phyloP scores from a whole-genome alignment of 2,113 vertebrate species.

The Brachypteracias leptosomus region DNA sequence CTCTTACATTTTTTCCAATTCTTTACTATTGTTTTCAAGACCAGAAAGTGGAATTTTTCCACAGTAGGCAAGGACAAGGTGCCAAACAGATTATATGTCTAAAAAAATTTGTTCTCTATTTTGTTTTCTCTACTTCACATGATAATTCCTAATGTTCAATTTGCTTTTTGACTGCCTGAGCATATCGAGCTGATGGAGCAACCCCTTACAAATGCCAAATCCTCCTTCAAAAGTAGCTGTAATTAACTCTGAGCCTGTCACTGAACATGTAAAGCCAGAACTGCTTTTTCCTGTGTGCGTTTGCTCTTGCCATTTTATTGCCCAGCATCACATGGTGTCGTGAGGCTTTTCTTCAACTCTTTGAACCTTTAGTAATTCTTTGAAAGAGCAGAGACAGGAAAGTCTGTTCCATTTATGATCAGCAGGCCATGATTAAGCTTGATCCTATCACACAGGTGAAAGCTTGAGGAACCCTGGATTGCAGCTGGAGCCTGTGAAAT shows the following conservation, averaged over 20 bases:
- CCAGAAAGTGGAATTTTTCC: neutral
- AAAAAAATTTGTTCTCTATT: neutral
- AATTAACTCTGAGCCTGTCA: neutral
- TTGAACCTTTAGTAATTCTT: neutral
- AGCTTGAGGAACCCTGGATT: neutral
- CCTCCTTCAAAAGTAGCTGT: neutral
- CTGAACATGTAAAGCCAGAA: neutral
- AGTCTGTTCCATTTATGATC: neutral
- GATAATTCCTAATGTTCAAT: neutral
- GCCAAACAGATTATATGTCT: neutral
- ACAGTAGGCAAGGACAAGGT: neutral
- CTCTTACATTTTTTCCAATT: neutral
- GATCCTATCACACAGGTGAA: neutral
- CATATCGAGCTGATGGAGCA: neutral
- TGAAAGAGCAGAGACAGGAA: neutral
- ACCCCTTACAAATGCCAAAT: neutral
- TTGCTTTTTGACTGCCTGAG: neutral
- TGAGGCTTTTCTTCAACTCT: neutral
- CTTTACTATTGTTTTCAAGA: neutral
- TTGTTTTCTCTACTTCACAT: neutral
- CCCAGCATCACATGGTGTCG: neutral
- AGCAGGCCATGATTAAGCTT: neutral
- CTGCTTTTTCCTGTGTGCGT: neutral
- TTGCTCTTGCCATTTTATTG: neutral
- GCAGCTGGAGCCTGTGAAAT: neutral